Base-by-base conservation (phyloP, 2,888 invertebrate genomes). In the Melanophora roralis region DNA sequence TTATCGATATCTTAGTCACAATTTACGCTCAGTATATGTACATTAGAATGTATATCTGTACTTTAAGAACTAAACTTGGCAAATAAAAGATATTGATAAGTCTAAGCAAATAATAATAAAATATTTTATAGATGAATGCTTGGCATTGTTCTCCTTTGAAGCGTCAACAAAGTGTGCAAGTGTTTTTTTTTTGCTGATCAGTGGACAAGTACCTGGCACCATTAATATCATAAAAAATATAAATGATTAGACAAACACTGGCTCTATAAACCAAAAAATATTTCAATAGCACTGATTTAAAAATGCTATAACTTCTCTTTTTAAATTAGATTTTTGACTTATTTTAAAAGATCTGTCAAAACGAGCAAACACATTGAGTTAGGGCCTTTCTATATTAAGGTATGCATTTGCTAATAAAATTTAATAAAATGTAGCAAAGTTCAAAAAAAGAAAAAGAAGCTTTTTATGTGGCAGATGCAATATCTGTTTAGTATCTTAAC, bases 381-480 rank as follows among this genome's bases (percentile, higher is more conserved):
- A n/a, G n/a, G n/a, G n/a, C n/a, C n/a, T n/a, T n/a, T n/a, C n/a
- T n/a, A n/a, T n/a, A n/a, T n/a, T n/a, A n/a, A n/a, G n/a, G n/a
- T n/a, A n/a, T n/a, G n/a, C n/a, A n/a, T 14, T 32, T 19, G 40
- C 21, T 14, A 9, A 5, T 14, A 45, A 53, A 53, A 36, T 6
- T 45, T 4, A 32, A 45, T 2, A 32, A 12, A 23, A 45, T 21
- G 3, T 47, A 19, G 19, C 4, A 5, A 6, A 27, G 27, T 21
- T 2, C 11, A 21, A 11, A 3, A 19, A 21, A 19, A 21, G n/a
- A 49, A n/a, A 23, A 23, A 23, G 6, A 38, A 21, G 2, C 11
- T 27, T 23, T 14, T 1, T 16, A 51, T 43, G 49, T 3, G 34
- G 64, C 80, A 80, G 80, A 76, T 80, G 80, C 45, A 49, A 16